These are phyloP conservation scores for Hypsopygia costalis DNA, from an alignment of 2,888 invertebrate genomes.

Conservation along the genomic window DNA sequence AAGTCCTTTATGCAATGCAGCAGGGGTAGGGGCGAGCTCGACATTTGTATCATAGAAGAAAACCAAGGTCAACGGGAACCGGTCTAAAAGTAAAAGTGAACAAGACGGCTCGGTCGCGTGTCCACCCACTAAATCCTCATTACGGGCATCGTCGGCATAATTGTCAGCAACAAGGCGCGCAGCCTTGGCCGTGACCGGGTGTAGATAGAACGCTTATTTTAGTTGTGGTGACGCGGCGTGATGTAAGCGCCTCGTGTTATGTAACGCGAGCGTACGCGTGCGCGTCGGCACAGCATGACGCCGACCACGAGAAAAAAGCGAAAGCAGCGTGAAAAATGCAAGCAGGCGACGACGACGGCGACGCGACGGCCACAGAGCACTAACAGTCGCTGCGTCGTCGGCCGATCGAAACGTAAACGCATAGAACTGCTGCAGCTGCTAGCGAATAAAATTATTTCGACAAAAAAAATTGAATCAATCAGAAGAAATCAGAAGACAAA, in stretches of 20 bases:
- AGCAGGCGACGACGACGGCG: constrained; percentile 23
- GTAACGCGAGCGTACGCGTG: constrained; percentile 45
- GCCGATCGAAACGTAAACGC: too few relatives aligned
- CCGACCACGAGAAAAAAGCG: constrained; percentile 57
- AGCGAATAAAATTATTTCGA: too few relatives aligned
- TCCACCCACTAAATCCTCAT: constrained; percentile 78
- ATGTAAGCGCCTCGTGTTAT: constrained; percentile 63
- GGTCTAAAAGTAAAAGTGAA: constrained; percentile 77
- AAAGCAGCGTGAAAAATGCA: constrained; percentile 68
- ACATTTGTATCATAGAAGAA: constrained; percentile 37
- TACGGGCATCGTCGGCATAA: constrained; percentile 62
- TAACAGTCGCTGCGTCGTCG: too few relatives aligned
- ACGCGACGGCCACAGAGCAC: constrained; percentile 11
- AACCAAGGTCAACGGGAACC: constrained; percentile 61
- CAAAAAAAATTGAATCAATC: too few relatives aligned
- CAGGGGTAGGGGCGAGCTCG: constrained; percentile 8
- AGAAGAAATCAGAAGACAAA: too few relatives aligned
- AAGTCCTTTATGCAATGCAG: constrained; percentile 9
- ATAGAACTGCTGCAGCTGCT: too few relatives aligned
- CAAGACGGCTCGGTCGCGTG: constrained; percentile 53
- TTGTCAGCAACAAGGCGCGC: constrained; percentile 63
- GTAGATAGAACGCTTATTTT: constrained; percentile 72
- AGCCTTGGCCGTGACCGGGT: constrained; percentile 79
- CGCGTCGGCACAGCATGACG: constrained; percentile 49
- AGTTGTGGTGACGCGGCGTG: constrained; percentile 70